Conservation (phyloP, 2,888 invertebrate genomes). For the Agonopterix heracliana region DNA sequence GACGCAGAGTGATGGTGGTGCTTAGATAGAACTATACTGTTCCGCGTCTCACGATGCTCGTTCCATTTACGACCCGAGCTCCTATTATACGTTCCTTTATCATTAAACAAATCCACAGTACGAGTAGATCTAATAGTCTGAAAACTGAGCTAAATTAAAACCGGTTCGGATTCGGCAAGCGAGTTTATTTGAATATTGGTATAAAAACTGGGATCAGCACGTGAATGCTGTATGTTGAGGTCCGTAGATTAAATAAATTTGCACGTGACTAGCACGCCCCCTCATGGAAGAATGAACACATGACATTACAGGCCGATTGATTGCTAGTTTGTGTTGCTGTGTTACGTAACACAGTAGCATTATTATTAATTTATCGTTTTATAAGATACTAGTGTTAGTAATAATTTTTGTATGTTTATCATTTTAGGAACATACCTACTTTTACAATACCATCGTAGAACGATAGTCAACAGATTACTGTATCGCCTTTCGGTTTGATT, state of each 20-base stretch:
- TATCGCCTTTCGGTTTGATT: no score
- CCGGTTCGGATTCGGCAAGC: no score
- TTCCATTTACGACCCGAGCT: not conserved
- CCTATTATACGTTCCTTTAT: not conserved
- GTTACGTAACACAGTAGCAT: not conserved
- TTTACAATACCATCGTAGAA: no score
- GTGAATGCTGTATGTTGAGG: not conserved
- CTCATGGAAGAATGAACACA: not conserved
- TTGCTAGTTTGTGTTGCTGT: not conserved
- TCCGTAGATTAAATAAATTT: not conserved
- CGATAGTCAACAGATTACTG: no score
- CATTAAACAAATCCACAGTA: no score
- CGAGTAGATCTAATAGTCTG: no score
- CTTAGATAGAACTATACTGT: conserved; percentile 2
- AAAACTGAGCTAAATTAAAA: no score
- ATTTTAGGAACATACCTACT: no score
- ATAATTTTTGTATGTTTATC: no score
- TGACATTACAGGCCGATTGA: not conserved
- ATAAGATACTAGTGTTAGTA: no score
- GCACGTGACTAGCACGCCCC: conserved; percentile 2
- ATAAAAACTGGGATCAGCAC: not conserved
- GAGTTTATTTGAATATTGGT: not conserved
- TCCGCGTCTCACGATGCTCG: conserved; percentile 7
- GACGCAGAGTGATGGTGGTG: conserved; percentile 5
- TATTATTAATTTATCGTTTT: not conserved